These are phyloP conservation scores for Urosaurus nigricauda DNA, from an alignment of 2,797 vertebrate species.

Conservation along the genomic window DNA sequence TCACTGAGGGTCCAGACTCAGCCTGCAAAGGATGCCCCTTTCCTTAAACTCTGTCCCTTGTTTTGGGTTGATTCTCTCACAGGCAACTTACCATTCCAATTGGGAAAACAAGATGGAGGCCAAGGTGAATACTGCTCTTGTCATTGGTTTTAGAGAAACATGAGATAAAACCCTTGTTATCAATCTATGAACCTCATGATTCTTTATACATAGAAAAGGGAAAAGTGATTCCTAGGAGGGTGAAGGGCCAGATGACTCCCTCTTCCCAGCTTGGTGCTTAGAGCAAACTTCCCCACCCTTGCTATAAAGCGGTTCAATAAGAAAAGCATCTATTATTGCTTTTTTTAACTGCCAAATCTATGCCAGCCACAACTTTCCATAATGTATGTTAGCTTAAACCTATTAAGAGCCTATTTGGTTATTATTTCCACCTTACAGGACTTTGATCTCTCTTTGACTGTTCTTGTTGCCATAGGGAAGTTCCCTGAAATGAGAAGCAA, in stretches of 20 bases:
- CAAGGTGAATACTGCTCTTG: background rate
- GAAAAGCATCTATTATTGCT: background rate
- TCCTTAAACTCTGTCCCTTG: background rate
- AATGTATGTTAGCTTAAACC: background rate
- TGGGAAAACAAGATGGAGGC: background rate
- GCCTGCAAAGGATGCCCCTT: background rate
- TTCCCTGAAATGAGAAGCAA: background rate
- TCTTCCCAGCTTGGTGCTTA: no score
- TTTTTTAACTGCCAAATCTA: background rate
- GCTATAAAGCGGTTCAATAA: background rate
- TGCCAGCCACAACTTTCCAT: background rate
- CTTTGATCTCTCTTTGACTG: background rate
- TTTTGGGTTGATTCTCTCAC: background rate
- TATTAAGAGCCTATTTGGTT: background rate
- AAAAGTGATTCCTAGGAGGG: background rate
- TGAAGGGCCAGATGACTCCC: background rate
- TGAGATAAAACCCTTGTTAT: background rate
- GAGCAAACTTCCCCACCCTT: background rate
- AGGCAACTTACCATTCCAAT: background rate
- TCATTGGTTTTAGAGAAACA: background rate
- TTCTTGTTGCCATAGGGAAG: background rate
- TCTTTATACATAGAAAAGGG: background rate
- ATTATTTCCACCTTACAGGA: slow-evolving; percentile 10
- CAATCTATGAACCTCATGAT: background rate
- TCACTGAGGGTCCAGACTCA: background rate